Conservation (phyloP, 2,888 invertebrate species). For the Graphium colonna region DNA sequence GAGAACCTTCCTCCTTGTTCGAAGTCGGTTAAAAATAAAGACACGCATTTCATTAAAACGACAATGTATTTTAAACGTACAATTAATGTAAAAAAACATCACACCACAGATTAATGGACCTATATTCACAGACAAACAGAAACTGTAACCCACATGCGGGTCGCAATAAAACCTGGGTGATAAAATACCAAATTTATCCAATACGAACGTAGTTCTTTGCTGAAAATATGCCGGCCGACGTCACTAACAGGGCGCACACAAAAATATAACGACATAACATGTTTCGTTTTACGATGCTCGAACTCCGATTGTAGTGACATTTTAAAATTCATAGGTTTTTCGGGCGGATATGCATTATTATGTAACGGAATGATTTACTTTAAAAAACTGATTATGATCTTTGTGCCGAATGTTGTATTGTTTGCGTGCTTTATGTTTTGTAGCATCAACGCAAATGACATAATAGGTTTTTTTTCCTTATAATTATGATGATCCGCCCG, state of each 20-base stretch:
- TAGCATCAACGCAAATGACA: background rate
- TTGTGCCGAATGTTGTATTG: background rate
- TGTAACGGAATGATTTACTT: constrained; percentile 11
- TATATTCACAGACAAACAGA: background rate
- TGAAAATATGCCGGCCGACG: constrained; percentile 19
- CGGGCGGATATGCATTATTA: constrained; percentile 15
- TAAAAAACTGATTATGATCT: constrained; percentile 9
- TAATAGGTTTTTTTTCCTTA: background rate
- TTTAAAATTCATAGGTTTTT: constrained; percentile 7
- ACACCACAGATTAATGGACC: background rate
- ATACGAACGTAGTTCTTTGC: constrained; percentile 23
- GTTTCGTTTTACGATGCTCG: constrained; percentile 17
- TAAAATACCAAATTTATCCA: constrained; percentile 17
- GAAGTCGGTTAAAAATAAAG: no score
- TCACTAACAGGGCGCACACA: constrained; percentile 21
- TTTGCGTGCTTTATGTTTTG: background rate
- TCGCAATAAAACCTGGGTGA: background rate
- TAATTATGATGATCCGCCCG: background rate
- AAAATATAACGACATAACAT: constrained; percentile 24
- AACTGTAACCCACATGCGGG: background rate
- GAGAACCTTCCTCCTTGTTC: no score
- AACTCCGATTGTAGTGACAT: constrained; percentile 10
- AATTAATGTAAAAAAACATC: no score
- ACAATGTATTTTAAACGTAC: no score
- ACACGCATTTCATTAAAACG: no score